Evolutionary conservation across 2,888 invertebrate genomes (phyloP), one percentile per base, ranked within the genome.

Genomic region (Rhodophaea formosa): DNA sequence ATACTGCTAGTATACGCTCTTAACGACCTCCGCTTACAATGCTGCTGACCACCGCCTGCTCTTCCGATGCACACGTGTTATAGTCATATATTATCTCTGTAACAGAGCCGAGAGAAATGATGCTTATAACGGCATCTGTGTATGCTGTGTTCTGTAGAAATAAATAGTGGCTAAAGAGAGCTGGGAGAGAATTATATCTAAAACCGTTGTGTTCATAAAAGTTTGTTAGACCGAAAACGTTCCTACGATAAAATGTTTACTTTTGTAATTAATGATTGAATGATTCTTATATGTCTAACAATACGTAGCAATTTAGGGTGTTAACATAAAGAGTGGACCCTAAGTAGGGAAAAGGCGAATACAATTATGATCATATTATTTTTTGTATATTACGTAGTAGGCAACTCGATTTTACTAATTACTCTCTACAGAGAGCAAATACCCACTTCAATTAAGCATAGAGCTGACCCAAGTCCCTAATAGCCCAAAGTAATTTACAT

Each of bases 1-100:
- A n/a, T n/a, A n/a, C n/a, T n/a, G n/a, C n/a, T n/a, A n/a, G n/a
- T n/a, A n/a, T n/a, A n/a, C n/a, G n/a, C n/a, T n/a, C n/a, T n/a
- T n/a, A 56, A 56, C 43, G 56, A 43, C 56, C 49, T 49, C 43
- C 10, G n/a, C 39, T 42, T 43, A 43, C 29, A 56, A 30, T 49
- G 49, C 15, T 46, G 32, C 30, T 45, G 45, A 47, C 43, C 16
- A 32, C 32, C 16, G 46, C 32, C 54, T 17, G 32, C 54, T 45
- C 44, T 55, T 43, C 8, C 5, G 45, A 45, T 55, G 35, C 45
- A 45, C 54, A 55, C 44, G 45, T 55, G 54, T 30, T 54, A n/a
- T 32, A 49, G 32, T 23, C 16, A 51, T 51, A 51, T 51, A 51
- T 32, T 49, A 15, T 51, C 49, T 49, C 49, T 49, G 14, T 49